A percentile compares a stretch with the other conserved stretches of the same genome.
These are phyloP conservation scores for Mactra quadrangularis DNA, from an alignment of 1,140 invertebrate species.

Conservation along the genomic window DNA sequence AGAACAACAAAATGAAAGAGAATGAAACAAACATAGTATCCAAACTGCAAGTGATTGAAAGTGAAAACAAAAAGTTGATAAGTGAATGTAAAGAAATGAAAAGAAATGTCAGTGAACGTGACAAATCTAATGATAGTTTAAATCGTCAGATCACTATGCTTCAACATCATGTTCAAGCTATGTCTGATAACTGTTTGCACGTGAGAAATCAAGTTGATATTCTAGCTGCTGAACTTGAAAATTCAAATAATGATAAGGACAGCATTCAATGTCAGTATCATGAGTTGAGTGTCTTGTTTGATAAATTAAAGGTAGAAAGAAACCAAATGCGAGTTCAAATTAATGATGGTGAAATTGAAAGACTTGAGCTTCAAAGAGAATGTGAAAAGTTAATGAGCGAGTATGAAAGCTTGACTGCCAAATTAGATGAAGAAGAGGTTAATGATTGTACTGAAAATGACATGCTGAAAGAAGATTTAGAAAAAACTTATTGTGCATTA, in stretches of 20 bases:
- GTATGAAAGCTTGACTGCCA: background rate
- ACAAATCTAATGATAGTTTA: conserved; percentile 2
- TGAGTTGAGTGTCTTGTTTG: background rate
- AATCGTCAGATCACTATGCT: conserved; percentile 5
- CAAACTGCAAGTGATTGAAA: background rate
- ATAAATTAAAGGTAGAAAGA: background rate
- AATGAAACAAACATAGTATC: background rate
- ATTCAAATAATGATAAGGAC: background rate
- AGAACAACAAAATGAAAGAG: conserved; percentile 1
- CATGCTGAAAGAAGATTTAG: conserved; percentile 42
- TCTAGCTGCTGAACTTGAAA: conserved; percentile 56
- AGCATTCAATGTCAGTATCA: background rate
- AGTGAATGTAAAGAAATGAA: conserved; percentile 7
- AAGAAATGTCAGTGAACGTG: background rate
- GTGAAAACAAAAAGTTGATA: conserved; percentile 6
- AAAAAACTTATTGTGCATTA: conserved; percentile 28
- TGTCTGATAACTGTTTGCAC: conserved; percentile 47
- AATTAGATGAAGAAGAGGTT: conserved; percentile 6
- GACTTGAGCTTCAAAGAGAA: background rate
- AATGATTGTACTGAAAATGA: background rate
- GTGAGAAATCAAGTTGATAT: conserved; percentile 57
- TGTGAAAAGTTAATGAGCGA: conserved; percentile 7
- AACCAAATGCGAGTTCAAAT: background rate
- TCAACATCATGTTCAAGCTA: conserved; percentile 20
- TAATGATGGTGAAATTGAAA: background rate